Conservation (phyloP, 2,888 invertebrate species). For the Xanthorhoe designata region DNA sequence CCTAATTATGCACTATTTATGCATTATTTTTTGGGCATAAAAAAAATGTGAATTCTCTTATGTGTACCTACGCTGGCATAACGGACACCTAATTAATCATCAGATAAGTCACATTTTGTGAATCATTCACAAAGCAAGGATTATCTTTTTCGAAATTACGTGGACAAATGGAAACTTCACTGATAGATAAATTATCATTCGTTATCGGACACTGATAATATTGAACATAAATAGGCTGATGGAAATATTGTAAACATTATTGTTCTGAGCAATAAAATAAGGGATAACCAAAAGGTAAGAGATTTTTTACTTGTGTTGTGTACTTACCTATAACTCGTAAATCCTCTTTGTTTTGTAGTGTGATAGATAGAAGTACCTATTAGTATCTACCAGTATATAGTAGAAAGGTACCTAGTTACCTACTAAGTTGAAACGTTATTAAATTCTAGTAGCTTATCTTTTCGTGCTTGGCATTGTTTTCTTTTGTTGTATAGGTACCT, state of each 20-base stretch:
- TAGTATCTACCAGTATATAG: neutral
- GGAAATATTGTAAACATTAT: conserved; percentile 43
- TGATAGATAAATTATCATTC: conserved; percentile 55
- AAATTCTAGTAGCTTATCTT: too few relatives aligned
- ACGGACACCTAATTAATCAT: too few relatives aligned
- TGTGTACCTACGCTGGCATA: too few relatives aligned
- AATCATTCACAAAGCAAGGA: conserved; percentile 14
- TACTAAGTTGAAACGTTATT: too few relatives aligned
- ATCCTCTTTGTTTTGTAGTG: neutral
- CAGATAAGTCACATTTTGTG: neutral
- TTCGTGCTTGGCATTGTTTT: too few relatives aligned
- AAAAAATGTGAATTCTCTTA: too few relatives aligned
- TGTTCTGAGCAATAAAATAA: conserved; percentile 54
- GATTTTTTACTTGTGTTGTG: too few relatives aligned
- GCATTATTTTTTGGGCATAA: too few relatives aligned
- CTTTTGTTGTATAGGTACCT: too few relatives aligned
- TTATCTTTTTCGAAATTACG: conserved; percentile 49
- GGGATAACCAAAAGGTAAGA: conserved; percentile 45
- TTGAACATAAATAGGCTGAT: conserved; percentile 38
- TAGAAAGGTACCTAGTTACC: too few relatives aligned
- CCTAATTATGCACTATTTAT: too few relatives aligned
- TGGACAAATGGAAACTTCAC: conserved; percentile 63
- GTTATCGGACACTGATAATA: conserved; percentile 41
- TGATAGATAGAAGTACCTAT: too few relatives aligned
- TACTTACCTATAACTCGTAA: neutral